phyloP scores from a whole-genome alignment of 2,888 invertebrate genomes.

The Amblyjoppa proteus region DNA sequence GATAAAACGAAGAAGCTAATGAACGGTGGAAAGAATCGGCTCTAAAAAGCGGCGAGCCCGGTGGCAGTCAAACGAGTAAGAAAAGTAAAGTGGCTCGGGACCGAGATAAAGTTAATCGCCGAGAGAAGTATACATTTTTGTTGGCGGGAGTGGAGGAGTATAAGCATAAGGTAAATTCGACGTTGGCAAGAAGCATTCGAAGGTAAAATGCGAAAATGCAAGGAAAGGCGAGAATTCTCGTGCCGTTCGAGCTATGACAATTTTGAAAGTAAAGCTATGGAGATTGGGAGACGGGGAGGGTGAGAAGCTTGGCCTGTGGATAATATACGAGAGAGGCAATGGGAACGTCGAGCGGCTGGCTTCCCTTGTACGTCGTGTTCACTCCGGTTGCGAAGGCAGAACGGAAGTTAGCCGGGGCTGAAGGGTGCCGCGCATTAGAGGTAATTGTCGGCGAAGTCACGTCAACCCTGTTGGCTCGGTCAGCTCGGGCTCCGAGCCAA shows the following conservation, averaged over 20 bases:
- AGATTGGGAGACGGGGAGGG: not conserved
- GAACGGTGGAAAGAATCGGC: conserved; percentile 14
- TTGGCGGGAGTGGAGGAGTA: not conserved
- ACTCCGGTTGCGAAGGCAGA: conserved; percentile 52
- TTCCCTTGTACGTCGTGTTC: conserved; percentile 63
- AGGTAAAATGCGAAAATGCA: not conserved
- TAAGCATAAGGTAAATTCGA: not conserved
- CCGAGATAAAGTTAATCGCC: conserved; percentile 6
- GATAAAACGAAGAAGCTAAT: not conserved
- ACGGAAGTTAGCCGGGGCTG: conserved; percentile 60
- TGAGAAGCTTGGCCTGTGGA: not conserved
- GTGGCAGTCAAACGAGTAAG: conserved; percentile 19
- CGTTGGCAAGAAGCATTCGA: not conserved
- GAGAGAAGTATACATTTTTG: conserved; percentile 6
- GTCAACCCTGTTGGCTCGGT: conserved; percentile 66
- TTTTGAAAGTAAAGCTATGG: conserved; percentile 1
- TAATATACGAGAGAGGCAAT: conserved; percentile 1
- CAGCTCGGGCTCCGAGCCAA: conserved; percentile 38
- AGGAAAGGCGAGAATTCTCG: not conserved
- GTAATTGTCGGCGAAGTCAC: conserved; percentile 74
- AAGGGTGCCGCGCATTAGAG: conserved; percentile 71
- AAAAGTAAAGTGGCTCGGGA: conserved; percentile 25
- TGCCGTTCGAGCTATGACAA: not conserved
- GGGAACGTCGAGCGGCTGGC: conserved; percentile 27
- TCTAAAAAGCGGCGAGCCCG: not conserved